Percentiles rank a stretch among this genome's conserved stretches.
Conservation (phyloP, 1,140 invertebrate genomes). For the Cryptotermes secundus region DNA sequence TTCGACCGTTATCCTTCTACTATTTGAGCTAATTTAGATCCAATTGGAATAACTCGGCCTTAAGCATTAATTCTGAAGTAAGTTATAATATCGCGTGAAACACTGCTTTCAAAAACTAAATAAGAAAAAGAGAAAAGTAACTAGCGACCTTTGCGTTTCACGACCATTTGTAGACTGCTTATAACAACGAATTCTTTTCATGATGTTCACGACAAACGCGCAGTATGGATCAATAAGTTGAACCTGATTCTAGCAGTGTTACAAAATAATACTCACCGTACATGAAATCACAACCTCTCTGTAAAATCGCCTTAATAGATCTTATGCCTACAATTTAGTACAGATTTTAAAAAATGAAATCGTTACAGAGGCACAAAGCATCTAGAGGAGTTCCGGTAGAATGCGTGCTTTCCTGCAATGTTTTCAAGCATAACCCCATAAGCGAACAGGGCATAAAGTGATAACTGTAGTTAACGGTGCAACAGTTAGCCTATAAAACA, state of each 20-base stretch:
- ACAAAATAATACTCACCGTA: background rate
- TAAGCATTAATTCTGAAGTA: background rate
- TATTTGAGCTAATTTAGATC: background rate
- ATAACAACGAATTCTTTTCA: background rate
- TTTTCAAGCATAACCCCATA: too few species aligned
- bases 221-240: background rate
- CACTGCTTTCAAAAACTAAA: background rate
- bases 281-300: background rate
- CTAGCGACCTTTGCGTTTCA: background rate
- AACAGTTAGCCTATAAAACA: too few species aligned
- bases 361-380: too few species aligned
- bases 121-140: background rate
- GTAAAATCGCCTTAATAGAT: background rate
- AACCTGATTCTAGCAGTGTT: background rate
- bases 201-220: background rate
- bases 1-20: background rate
- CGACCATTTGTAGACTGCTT: background rate
- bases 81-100: background rate
- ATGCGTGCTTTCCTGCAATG: too few species aligned
- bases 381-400: too few species aligned
- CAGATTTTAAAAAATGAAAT: too few species aligned
- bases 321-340: too few species aligned
- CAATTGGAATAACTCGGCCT: background rate
- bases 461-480: too few species aligned
- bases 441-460: too few species aligned